Evolutionary conservation across 2,797 vertebrate species (phyloP), one percentile per base, ranked within the genome.

Genomic region (Enteromius afrohamiltoni): DNA sequence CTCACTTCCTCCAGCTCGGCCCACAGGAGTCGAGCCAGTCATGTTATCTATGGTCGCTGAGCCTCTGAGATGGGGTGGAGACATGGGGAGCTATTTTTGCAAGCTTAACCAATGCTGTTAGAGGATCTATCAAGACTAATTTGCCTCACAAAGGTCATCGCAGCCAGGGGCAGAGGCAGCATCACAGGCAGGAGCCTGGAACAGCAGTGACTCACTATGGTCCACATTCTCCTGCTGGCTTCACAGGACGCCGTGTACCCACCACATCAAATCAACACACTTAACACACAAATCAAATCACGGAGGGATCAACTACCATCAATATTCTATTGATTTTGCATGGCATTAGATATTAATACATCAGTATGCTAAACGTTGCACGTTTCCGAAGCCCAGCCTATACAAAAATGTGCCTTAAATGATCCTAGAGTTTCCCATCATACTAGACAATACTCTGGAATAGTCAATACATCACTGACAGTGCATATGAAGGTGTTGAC

Each of bases 111-210:
- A 80, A 75, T 76, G 82, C 65, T 74, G 85, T 83, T 83, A 75
- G 79, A 85, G 82, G 89, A 92, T 90, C 90, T 87, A 91, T 93
- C 91, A 93, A 89, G 88, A 93, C 85, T 88, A 85, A 91, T 93
- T 92, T 93, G 91, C 85, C 83, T 94, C 91, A 91, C 89, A 92
- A 92, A 92, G 92, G 92, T 92, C 91, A 92, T 85, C 34, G 65
- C 86, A 86, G 91, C 90, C 90, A 34, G 81, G 90, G 92, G 89
- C 85, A 90, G 87, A 87, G 89, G 82, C 89, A 80, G 62, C 40
- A 64, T 62, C 86, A 74, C 65, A 75, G 81, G 60, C 79, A 45
- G 75, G 55, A 76, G 71, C 29, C 55, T 55, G 77, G 80, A 84
- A 76, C 69, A 78, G 79, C 80, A 81, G 76, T 84, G 86, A 87